phyloP scores from a whole-genome alignment of 2,888 invertebrate genomes.

The Epirrhoe alternata region DNA sequence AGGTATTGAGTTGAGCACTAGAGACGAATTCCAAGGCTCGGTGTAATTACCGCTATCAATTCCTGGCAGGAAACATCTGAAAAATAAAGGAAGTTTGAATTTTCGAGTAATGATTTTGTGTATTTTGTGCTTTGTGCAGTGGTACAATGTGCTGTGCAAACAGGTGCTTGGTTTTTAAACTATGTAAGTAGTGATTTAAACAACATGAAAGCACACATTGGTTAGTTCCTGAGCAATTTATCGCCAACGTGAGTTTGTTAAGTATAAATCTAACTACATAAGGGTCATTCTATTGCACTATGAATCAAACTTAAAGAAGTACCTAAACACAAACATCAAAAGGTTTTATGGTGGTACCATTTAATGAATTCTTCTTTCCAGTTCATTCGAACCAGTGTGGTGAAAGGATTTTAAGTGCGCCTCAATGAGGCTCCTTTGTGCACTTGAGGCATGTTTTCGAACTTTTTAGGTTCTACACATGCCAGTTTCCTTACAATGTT shows the following conservation, averaged over 20 bases:
- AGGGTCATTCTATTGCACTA: not conserved
- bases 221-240: not conserved
- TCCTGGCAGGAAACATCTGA: constrained; percentile 85
- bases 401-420: too few species aligned
- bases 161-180: constrained; percentile 1
- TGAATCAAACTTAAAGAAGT: too few species aligned
- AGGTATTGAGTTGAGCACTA: constrained; percentile 85
- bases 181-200: not conserved
- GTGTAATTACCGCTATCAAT: constrained; percentile 82
- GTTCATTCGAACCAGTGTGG: too few species aligned
- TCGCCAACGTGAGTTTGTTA: not conserved
- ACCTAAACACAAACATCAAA: too few species aligned
- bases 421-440: too few species aligned
- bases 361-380: too few species aligned
- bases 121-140: constrained; percentile 39
- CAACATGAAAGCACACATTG: constrained; percentile 6
- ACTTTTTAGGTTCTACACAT: too few species aligned
- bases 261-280: not conserved
- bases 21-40: constrained; percentile 83
- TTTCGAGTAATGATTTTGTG: constrained; percentile 22
- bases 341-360: too few species aligned
- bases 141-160: constrained; percentile 27
- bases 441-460: too few species aligned
- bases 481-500: too few species aligned
- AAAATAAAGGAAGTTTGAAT: constrained; percentile 54